These are phyloP conservation scores for Magallana gigas DNA, from an alignment of 1,140 invertebrate genomes.

Conservation along the genomic window DNA sequence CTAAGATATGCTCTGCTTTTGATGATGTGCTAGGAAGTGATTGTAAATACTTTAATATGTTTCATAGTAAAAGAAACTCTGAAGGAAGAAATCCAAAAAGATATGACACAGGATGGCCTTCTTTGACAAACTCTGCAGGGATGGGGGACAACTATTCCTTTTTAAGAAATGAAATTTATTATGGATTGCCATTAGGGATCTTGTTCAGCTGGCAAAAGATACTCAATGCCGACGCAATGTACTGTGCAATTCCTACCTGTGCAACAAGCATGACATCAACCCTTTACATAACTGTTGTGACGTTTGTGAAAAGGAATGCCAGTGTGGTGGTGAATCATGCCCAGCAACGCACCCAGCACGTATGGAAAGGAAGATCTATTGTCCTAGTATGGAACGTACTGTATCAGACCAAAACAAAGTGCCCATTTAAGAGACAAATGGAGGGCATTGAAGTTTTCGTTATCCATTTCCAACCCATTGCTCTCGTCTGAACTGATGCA, in stretches of 20 bases:
- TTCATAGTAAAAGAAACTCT: constrained; percentile 50
- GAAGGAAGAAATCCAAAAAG: constrained; percentile 39
- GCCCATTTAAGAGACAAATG: background rate
- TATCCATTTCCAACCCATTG: constrained; percentile 23
- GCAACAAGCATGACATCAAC: background rate
- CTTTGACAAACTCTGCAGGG: constrained; percentile 42
- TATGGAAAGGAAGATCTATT: background rate
- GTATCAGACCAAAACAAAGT: background rate
- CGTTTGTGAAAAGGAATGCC: background rate
- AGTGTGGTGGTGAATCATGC: background rate
- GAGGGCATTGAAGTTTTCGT: background rate
- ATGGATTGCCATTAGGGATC: constrained; percentile 42
- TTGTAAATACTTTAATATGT: constrained; percentile 41
- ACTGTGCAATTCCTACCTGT: background rate
- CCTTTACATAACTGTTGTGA: constrained; percentile 2
- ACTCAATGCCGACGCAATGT: background rate
- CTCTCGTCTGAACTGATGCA: background rate
- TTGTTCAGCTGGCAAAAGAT: constrained; percentile 2
- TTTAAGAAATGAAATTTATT: constrained; percentile 45
- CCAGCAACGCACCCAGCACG: background rate
- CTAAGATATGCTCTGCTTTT: constrained; percentile 1
- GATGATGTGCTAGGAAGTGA: background rate
- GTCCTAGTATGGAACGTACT: background rate
- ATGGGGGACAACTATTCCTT: constrained; percentile 37
- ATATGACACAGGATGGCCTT: constrained; percentile 43